These are phyloP conservation scores for Sternarchorhynchus goeldii DNA, from an alignment of 2,797 vertebrate species.

Conservation along the genomic window DNA sequence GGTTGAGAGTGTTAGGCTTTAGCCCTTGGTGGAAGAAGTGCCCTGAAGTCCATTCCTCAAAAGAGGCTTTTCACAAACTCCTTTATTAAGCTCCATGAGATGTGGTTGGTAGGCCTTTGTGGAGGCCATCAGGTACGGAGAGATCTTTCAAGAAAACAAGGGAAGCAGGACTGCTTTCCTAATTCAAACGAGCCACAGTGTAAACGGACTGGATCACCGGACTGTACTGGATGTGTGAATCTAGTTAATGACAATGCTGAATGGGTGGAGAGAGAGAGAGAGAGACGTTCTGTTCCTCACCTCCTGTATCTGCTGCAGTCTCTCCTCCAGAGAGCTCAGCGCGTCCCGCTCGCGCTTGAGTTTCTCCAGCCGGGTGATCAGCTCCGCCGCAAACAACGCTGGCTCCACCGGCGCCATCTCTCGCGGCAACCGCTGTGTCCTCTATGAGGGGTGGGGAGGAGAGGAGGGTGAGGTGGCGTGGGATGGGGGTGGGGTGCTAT, in stretches of 20 bases:
- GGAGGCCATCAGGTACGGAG: background rate
- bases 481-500: constrained; percentile 35
- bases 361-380: constrained; percentile 81
- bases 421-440: constrained; percentile 84
- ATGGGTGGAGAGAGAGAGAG: background rate
- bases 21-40: constrained; percentile 53
- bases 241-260: no score
- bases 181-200: no score
- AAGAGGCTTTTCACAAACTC: constrained; percentile 55
- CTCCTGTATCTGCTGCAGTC: constrained; percentile 86
- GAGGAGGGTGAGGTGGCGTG: background rate
- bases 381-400: constrained; percentile 78
- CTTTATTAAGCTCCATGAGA: constrained; percentile 24
- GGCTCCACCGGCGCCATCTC: constrained; percentile 87
- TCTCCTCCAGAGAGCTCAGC: constrained; percentile 81
- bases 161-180: no score
- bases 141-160: background rate
- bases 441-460: constrained; percentile 67
- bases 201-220: no score
- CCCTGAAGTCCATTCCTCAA: constrained; percentile 90
- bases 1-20: constrained; percentile 19
- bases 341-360: constrained; percentile 82
- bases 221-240: no score
- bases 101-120: background rate
- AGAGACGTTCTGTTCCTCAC: constrained; percentile 80